Evolutionary conservation across 2,797 vertebrate species (phyloP).

Genomic region (Echiichthys vipera): DNA sequence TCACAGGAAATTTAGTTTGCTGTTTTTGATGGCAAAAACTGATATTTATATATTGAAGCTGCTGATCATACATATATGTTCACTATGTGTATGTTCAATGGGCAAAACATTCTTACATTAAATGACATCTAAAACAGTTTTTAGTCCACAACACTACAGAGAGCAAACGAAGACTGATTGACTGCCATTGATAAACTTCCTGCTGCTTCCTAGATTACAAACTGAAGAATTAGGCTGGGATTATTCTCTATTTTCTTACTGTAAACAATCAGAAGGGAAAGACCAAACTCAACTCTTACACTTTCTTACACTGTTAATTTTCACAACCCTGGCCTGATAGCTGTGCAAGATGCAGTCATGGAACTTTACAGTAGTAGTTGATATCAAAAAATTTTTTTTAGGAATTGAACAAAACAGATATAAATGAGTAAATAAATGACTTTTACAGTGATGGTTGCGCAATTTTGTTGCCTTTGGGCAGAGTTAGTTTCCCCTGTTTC

Average conservation of each 20-base stretch:
- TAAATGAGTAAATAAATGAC: too few relatives aligned
- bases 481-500: too few relatives aligned
- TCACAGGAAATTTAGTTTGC: constrained; percentile 46
- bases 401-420: too few relatives aligned
- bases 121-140: background rate
- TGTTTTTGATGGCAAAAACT: constrained; percentile 14
- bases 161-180: background rate
- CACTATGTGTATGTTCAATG: background rate
- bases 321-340: too few relatives aligned
- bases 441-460: too few relatives aligned
- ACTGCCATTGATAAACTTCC: background rate
- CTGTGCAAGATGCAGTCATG: too few relatives aligned
- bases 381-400: too few relatives aligned
- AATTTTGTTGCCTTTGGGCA: too few relatives aligned
- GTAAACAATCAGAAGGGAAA: background rate
- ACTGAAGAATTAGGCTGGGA: background rate
- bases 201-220: background rate
- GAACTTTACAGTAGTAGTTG: too few relatives aligned
- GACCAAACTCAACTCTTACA: background rate
- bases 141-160: background rate
- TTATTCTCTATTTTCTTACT: background rate
- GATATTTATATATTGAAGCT: constrained; percentile 25
- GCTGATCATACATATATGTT: constrained; percentile 1
- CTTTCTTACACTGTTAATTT: too few relatives aligned
- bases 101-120: background rate